phyloP scores from a whole-genome alignment of 2,113 vertebrate species.

The Laticauda laticaudata region DNA sequence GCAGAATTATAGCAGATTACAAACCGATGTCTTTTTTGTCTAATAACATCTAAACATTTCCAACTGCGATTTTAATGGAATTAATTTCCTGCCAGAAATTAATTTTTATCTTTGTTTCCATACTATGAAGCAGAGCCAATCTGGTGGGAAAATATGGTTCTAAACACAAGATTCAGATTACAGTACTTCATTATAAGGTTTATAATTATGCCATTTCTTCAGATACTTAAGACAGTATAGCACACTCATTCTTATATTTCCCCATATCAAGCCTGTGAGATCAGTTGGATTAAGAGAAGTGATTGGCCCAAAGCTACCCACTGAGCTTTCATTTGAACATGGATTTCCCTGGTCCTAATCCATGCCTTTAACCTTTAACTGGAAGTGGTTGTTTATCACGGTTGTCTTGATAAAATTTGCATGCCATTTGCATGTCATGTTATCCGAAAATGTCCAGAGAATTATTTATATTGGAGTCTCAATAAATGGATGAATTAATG shows the following conservation, averaged over 20 bases:
- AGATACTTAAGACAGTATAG: background rate
- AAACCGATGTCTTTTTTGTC: background rate
- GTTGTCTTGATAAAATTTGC: background rate
- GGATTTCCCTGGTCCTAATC: background rate
- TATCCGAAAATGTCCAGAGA: background rate
- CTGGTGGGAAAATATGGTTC: background rate
- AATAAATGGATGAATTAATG: background rate
- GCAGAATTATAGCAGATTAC: background rate
- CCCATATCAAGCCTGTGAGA: background rate
- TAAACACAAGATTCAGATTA: background rate
- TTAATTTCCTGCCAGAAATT: background rate
- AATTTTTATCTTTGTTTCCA: background rate
- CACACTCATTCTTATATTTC: background rate
- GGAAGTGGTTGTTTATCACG: background rate
- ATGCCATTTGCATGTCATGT: background rate
- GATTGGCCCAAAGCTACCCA: background rate
- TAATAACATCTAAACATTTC: background rate
- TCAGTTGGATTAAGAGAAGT: background rate
- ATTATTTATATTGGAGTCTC: background rate
- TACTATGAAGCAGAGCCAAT: background rate
- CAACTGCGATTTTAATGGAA: background rate
- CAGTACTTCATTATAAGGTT: background rate
- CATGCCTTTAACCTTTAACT: background rate
- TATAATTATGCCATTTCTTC: background rate
- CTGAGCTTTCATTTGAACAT: background rate